These are phyloP conservation scores for Antechinus stuartii DNA, from an alignment of 2,113 vertebrate species.

Conservation along the genomic window DNA sequence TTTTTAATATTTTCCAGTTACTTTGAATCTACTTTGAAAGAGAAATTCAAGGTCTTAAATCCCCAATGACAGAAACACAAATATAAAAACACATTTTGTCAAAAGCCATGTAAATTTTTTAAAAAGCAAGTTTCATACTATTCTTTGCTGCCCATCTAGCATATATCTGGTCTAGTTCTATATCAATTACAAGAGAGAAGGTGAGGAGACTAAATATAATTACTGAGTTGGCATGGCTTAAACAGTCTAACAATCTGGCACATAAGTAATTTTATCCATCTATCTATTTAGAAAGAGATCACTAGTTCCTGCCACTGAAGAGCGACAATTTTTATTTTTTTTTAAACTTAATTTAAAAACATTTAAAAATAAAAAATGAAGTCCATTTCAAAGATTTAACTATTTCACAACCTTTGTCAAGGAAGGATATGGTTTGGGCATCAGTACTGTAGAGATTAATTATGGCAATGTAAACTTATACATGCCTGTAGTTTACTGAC, in stretches of 20 bases:
- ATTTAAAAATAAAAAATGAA: background rate
- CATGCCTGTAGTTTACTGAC: conserved; percentile 39
- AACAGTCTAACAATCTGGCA: background rate
- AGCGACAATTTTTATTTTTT: conserved; percentile 23
- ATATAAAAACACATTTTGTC: conserved; percentile 12
- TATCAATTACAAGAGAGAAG: background rate
- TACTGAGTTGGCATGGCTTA: background rate
- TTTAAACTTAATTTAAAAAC: no score
- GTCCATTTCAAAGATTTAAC: background rate
- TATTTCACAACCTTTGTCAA: conserved; percentile 22
- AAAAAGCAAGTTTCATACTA: background rate
- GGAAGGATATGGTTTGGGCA: conserved; percentile 38
- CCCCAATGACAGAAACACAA: background rate
- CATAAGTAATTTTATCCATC: background rate
- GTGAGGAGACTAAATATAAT: background rate
- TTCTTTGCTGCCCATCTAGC: background rate
- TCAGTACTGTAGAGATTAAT: background rate
- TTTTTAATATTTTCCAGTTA: background rate
- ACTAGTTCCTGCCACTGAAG: conserved; percentile 4
- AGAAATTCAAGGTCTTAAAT: background rate
- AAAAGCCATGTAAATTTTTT: background rate
- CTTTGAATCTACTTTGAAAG: conserved; percentile 8
- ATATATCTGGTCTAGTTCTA: background rate
- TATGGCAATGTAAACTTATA: conserved; percentile 26
- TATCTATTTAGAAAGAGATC: background rate